Percentiles rank a stretch among this genome's conserved stretches.
Conservation (phyloP, 2,888 invertebrate genomes). For the Zeuzera pyrina region DNA sequence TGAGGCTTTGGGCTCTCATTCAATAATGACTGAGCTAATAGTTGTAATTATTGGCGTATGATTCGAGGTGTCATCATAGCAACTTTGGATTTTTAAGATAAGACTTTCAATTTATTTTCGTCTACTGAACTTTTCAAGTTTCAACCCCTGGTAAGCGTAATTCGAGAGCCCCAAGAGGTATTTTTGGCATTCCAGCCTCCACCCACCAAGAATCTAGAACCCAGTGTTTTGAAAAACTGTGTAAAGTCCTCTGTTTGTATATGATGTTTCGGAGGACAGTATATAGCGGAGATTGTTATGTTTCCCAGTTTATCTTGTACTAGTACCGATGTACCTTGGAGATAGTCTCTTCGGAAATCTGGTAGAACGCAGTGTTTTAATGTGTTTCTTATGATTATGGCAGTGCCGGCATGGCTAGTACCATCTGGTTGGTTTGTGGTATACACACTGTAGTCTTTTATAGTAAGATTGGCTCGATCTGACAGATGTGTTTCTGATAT, state of each 20-base stretch:
- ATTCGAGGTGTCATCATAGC: no score
- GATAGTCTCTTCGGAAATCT: not conserved
- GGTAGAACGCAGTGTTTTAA: not conserved
- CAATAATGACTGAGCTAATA: no score
- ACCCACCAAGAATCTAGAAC: no score
- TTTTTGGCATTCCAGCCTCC: no score
- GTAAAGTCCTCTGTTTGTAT: no score
- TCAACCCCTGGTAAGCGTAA: constrained; percentile 2
- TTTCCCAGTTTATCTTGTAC: no score
- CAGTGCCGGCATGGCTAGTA: not conserved
- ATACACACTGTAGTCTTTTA: not conserved
- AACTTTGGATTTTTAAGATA: not conserved
- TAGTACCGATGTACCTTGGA: no score
- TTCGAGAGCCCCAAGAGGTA: no score
- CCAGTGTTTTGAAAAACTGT: no score
- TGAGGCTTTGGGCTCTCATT: no score
- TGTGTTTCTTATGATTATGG: not conserved
- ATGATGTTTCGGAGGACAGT: constrained; percentile 12
- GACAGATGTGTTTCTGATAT: not conserved
- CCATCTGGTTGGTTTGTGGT: not conserved
- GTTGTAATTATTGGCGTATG: no score
- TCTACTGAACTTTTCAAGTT: constrained; percentile 3
- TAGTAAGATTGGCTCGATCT: not conserved
- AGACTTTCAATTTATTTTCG: not conserved
- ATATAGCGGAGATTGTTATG: no score